Base-by-base conservation (phyloP, 2,888 invertebrate genomes). In the Encarsia formosa region DNA sequence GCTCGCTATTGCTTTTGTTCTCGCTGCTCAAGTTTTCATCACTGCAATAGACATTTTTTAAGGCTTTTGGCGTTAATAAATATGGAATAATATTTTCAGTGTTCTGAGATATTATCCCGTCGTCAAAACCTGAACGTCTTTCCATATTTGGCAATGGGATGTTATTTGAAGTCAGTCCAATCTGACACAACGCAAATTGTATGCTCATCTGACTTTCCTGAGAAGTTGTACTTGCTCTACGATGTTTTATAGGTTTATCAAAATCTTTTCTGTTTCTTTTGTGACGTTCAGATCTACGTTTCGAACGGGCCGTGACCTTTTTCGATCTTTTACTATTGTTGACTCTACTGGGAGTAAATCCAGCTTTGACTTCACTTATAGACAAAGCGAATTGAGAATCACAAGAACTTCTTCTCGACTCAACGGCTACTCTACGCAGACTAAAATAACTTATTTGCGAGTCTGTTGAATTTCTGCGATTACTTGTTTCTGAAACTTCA, bases 351-450 rank as follows among this genome's bases (percentile, higher is more conserved):
- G 66, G 66, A 35, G 67, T 67, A 3, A 67, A 44, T 41, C 61
- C 63, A 6, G 66, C 64, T 66, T 88, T 89, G 77, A 89, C 80
- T 73, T 91, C 90, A 1, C 89, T 87, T 39, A 90, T 86, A 73
- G 90, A 89, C 0, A 91, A 86, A 0, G 89, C 89, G 41, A 88
- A 79, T 66, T 92, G 91, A 45, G 92, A 92, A 67, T 93, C 93
- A 16, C 91, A 82, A 0, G 92, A 92, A 73, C 91, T 91, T 34
- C 92, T 79, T 8, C 92, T 79, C 0, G 91, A 91, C 70, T 91
- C 91, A 1, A 91, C 87, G 0, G 91, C 91, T 0, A 91, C 87
- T 67, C 89, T 86, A 5, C 87, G 82, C 1, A 88, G 81, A 59
- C 87, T 88, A 66, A 87, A 85, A n/a, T n/a, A n/a, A 73, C 88